A percentile compares a stretch with the other conserved stretches of the same genome.
Evolutionary conservation across 2,113 vertebrate species (phyloP).

Genomic region (Pteruthius melanotis): DNA sequence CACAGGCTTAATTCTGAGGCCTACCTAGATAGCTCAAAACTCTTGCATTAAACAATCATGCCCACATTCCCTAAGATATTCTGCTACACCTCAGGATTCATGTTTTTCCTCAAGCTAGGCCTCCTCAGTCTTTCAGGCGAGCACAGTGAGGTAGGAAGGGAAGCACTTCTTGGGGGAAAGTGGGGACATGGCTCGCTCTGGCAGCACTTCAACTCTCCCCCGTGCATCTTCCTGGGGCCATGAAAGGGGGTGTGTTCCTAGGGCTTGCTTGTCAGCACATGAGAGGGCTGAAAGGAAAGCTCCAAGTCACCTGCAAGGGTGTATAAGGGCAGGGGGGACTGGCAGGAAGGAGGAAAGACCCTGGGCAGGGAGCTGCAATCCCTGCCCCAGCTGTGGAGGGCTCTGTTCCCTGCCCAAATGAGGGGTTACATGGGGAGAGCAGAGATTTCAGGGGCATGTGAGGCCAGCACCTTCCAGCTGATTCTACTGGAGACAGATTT

Average conservation of each 20-base stretch:
- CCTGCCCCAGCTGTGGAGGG: background rate
- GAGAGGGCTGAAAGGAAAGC: background rate
- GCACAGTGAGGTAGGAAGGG: background rate
- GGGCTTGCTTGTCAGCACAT: background rate
- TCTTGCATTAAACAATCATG: no score
- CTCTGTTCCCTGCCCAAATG: background rate
- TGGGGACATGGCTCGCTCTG: background rate
- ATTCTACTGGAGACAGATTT: background rate
- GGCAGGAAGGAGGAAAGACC: background rate
- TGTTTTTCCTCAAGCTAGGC: background rate
- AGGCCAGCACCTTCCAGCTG: background rate
- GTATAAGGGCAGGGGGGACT: background rate
- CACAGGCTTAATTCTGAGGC: no score
- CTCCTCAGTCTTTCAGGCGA: background rate
- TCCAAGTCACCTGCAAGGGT: fast-evolving
- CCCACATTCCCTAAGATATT: no score
- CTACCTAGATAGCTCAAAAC: no score
- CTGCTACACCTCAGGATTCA: no score
- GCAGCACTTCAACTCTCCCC: background rate
- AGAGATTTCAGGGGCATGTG: background rate
- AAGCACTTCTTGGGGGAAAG: background rate
- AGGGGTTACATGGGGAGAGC: background rate
- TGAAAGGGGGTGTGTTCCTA: background rate
- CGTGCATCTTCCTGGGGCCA: background rate
- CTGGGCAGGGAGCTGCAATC: no score